These are phyloP conservation scores for Pagrus major DNA, from an alignment of 2,113 vertebrate genomes.

Conservation along the genomic window DNA sequence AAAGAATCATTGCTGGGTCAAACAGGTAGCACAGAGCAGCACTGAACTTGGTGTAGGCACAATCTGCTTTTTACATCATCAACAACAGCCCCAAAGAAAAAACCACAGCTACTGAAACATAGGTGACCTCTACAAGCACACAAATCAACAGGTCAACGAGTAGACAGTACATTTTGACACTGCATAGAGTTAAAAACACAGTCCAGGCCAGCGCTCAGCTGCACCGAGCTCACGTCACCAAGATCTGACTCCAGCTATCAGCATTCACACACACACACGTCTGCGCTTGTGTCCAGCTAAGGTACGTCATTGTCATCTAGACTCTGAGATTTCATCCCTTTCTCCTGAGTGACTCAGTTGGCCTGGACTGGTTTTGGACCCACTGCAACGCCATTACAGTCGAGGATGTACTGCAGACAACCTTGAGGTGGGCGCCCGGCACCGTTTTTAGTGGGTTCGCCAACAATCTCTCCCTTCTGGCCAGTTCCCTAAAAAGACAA, in stretches of 20 bases:
- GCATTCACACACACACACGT: constrained; percentile 56
- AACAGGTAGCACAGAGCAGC: constrained; percentile 84
- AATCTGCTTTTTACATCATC: constrained; percentile 87
- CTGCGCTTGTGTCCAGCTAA: constrained; percentile 83
- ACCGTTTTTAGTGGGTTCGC: constrained; percentile 88
- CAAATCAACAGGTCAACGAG: constrained; percentile 89
- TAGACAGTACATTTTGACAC: constrained; percentile 91
- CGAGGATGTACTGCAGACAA: constrained; percentile 99
- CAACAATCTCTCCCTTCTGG: constrained; percentile 88
- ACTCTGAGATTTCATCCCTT: constrained; percentile 44
- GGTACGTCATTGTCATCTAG: constrained; percentile 69
- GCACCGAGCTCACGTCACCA: constrained; percentile 79
- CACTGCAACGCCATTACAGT: constrained; percentile 97
- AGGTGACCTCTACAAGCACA: constrained; percentile 91
- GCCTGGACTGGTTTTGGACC: constrained; percentile 96
- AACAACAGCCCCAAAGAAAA: constrained; percentile 89
- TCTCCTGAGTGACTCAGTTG: constrained; percentile 86
- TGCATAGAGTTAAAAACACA: constrained; percentile 93
- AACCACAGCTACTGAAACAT: constrained; percentile 89
- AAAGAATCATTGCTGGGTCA: constrained; percentile 53
- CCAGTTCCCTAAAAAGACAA: constrained; percentile 85
- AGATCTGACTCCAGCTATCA: constrained; percentile 73
- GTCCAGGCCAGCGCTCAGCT: constrained; percentile 88
- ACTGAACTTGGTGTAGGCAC: constrained; percentile 91
- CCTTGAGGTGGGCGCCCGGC: constrained; percentile 93